Evolutionary conservation across 2,113 vertebrate species (phyloP), one percentile per base, ranked within the genome.

Genomic region (Corydoras maculifer): DNA sequence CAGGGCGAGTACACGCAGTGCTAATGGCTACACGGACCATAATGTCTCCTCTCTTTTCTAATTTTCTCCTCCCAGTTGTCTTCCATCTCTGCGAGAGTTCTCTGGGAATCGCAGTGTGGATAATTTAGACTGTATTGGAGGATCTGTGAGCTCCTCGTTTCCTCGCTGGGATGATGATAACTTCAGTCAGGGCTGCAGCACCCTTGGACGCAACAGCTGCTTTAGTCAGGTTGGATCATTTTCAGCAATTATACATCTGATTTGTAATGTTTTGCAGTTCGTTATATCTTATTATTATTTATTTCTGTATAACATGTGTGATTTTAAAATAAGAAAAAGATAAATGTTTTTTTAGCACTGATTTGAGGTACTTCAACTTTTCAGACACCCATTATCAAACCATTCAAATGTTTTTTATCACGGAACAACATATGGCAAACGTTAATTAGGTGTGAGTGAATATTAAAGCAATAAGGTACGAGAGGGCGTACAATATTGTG

Each of bases 91-190:
- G 80, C 79, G 86, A 80, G 89, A 91, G 83, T 75, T 84, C 76
- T 82, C 89, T 76, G 89, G 77, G 81, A 87, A 86, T 81, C 96
- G 92, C 86, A 96, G 95, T 85, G 87, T 99, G 83, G 95, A 98
- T 84, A 93, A 91, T 82, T 85, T 97, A 75, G 95, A 98, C 84
- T 94, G 93, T 67, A 91, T 98, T 0, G 93, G 91, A 75, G 92
- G 91, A 65, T 85, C 93, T 9, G 75, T 92, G 66, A 88, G 90
- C 75, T 92, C 92, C 2, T 91, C 93, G 79, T 93, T 94, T 85
- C 90, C 91, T 0, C 88, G 84, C 77, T 99, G 96, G 96, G 96
- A 99, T 65, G 96, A 99, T 66, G 96, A 99, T 76, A 93, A 97
- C 84, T 94, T 95, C 82, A 94, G 94, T 80, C 94, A 92, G 79